Evolutionary conservation across 2,113 vertebrate genomes (phyloP).

Genomic region (Melanerpes aurifrons): DNA sequence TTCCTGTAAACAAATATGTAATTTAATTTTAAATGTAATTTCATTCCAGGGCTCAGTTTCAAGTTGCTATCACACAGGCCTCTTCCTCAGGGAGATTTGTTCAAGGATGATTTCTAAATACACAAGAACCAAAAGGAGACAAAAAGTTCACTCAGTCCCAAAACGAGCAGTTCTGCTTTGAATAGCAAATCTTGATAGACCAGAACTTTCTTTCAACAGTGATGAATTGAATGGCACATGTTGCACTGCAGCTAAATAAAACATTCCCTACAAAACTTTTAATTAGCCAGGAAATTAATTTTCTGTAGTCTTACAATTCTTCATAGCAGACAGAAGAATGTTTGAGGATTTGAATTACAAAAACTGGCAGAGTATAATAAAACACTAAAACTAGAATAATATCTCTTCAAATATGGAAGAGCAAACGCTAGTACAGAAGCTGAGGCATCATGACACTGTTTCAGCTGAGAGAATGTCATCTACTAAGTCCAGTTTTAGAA

Average conservation of each 20-base stretch:
- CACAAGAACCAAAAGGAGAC: background rate
- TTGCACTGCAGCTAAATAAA: background rate
- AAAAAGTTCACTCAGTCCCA: background rate
- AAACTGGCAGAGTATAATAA: background rate
- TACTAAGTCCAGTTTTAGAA: background rate
- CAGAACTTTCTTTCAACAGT: background rate
- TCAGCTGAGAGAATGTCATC: background rate
- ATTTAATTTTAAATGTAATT: constrained; percentile 39
- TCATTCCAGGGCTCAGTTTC: constrained; percentile 1
- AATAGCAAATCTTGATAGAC: background rate
- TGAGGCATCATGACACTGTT: background rate
- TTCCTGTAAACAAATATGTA: constrained; percentile 48
- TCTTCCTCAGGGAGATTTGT: constrained; percentile 4
- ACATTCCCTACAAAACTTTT: background rate
- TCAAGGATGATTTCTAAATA: constrained; percentile 17
- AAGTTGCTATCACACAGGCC: background rate
- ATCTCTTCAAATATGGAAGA: background rate
- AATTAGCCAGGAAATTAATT: background rate
- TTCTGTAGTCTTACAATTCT: background rate
- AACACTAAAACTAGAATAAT: background rate
- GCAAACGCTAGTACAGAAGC: background rate
- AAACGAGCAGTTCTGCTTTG: background rate
- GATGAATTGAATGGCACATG: background rate
- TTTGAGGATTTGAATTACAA: background rate
- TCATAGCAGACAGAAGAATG: background rate